Evolutionary conservation across 2,797 vertebrate species (phyloP).

Genomic region (Sphaeramia orbicularis): DNA sequence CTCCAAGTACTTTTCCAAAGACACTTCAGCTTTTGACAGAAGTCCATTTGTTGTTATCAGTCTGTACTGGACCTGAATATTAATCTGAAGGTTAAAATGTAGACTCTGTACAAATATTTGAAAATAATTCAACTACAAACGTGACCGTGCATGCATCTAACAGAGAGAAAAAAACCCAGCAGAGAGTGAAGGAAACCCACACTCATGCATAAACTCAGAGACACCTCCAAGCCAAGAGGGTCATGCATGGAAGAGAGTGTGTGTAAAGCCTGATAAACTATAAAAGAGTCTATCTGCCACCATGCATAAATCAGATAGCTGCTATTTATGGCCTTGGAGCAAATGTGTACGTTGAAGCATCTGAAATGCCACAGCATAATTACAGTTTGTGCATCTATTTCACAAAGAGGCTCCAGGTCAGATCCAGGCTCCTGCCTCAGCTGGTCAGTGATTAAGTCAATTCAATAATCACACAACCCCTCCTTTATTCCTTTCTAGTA

Average conservation of each 20-base stretch:
- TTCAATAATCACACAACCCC: slow-evolving; percentile 31
- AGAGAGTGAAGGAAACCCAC: background rate
- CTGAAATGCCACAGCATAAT: slow-evolving; percentile 62
- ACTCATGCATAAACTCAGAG: slow-evolving; percentile 2
- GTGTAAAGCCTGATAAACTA: slow-evolving; percentile 61
- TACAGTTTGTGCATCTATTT: slow-evolving; percentile 37
- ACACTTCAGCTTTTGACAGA: background rate
- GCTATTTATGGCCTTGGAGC: slow-evolving; percentile 58
- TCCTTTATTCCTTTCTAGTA: background rate
- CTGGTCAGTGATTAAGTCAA: slow-evolving; percentile 58
- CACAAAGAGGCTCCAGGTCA: slow-evolving; percentile 57
- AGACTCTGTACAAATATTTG: too few relatives aligned
- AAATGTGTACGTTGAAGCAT: slow-evolving; percentile 67
- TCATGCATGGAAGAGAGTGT: slow-evolving; percentile 43
- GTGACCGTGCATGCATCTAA: background rate
- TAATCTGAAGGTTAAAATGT: too few relatives aligned
- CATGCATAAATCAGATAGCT: slow-evolving; percentile 62
- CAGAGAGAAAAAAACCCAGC: background rate
- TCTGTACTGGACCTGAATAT: too few relatives aligned
- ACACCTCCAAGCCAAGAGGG: slow-evolving; percentile 29
- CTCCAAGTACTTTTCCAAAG: slow-evolving; percentile 6
- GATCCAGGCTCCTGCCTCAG: slow-evolving; percentile 40
- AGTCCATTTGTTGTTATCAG: too few relatives aligned
- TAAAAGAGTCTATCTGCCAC: slow-evolving; percentile 48
- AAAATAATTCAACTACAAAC: too few relatives aligned